Conservation (phyloP, 2,113 vertebrate species). For the Peromyscus maniculatus region DNA sequence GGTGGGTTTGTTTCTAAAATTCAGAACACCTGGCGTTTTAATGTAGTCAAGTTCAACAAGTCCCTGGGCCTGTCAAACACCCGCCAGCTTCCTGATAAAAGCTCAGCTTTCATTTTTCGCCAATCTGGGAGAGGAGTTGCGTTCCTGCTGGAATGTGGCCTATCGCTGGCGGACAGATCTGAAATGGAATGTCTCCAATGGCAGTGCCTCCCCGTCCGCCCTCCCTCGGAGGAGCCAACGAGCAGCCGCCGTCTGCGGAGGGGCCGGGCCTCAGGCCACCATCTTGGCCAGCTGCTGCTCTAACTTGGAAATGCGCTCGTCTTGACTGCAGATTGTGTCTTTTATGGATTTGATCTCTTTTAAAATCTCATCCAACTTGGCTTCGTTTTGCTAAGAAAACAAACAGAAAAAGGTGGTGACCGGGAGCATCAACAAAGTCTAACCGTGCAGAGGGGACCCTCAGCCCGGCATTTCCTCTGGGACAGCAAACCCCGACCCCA, state of each 20-base stretch:
- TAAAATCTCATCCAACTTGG: conserved; percentile 97
- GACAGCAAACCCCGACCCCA: not conserved
- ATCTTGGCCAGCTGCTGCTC: conserved; percentile 97
- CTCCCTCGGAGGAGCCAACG: conserved; percentile 76
- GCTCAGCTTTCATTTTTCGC: conserved; percentile 84
- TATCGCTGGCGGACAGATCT: conserved; percentile 84
- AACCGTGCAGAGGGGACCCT: not conserved
- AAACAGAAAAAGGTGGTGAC: not conserved
- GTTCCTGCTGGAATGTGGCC: conserved; percentile 92
- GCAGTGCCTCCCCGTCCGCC: conserved; percentile 85
- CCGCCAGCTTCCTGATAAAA: conserved; percentile 86
- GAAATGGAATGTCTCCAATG: conserved; percentile 86
- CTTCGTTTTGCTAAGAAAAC: conserved; percentile 92
- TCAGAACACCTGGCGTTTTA: conserved; percentile 76
- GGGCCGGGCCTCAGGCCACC: conserved; percentile 88
- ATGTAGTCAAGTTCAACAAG: conserved; percentile 87
- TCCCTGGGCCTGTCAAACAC: conserved; percentile 89
- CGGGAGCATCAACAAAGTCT: not conserved
- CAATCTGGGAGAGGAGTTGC: conserved; percentile 87
- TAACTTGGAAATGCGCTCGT: conserved; percentile 96
- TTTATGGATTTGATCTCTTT: conserved; percentile 97
- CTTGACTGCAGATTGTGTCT: conserved; percentile 96
- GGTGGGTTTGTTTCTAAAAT: conserved; percentile 78
- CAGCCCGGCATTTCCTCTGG: too few species aligned
- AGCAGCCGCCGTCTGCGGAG: conserved; percentile 80